Conservation (phyloP, 2,113 vertebrate species). For the Dermatemys mawii region DNA sequence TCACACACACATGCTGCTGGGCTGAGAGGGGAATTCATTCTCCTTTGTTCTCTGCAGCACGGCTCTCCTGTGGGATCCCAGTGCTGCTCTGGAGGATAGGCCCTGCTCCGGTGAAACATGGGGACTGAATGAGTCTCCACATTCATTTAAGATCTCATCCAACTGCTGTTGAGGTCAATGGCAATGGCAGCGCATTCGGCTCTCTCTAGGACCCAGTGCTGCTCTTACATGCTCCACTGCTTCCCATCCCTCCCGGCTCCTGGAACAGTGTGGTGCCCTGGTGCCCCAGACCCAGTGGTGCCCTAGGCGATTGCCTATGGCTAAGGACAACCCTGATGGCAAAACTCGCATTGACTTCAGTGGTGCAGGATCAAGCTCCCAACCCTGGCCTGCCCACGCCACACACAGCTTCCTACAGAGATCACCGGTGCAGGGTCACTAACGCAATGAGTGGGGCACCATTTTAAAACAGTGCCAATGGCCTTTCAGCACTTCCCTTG, state of each 20-base stretch:
- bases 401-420: not conserved
- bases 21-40: constrained; percentile 33
- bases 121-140: not conserved
- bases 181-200: no score
- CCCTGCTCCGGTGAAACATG: not conserved
- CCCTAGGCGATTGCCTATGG: no score
- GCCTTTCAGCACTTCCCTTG: not conserved
- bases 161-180: not conserved
- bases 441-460: not conserved
- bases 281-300: no score
- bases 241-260: no score
- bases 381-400: not conserved
- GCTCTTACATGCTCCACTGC: no score
- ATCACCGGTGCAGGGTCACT: not conserved
- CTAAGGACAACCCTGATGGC: no score
- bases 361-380: not conserved
- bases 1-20: not conserved
- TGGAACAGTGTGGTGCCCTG: no score
- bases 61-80: constrained; percentile 9
- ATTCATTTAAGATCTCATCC: constrained; percentile 19
- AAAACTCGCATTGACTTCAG: not conserved
- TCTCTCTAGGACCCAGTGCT: no score
- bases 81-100: not conserved
- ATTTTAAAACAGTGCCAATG: not conserved
- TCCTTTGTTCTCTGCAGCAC: not conserved